Evolutionary conservation across 1,140 invertebrate genomes (phyloP).

Genomic region (Acromyrmex charruanus): DNA sequence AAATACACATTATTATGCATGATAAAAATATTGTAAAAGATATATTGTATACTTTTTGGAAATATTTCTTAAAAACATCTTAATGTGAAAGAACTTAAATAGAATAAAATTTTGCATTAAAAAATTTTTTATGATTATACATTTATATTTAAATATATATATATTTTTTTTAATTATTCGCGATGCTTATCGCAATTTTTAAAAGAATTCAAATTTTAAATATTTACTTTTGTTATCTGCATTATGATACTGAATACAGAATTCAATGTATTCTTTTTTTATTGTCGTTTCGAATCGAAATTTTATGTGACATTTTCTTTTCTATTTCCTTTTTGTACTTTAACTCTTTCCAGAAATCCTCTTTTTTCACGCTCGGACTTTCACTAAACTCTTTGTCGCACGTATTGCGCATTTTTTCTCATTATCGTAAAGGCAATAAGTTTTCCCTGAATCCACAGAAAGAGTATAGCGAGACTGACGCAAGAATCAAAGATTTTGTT

Average conservation of each 20-base stretch:
- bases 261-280: background rate
- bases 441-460: constrained; percentile 76
- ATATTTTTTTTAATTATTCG: background rate
- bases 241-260: background rate
- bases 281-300: background rate
- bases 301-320: background rate
- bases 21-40: background rate
- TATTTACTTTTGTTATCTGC: background rate
- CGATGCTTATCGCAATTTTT: background rate
- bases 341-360: background rate
- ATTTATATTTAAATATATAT: background rate
- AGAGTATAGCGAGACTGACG: constrained; percentile 44
- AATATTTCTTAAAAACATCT: background rate
- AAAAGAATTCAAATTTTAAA: constrained; percentile 6
- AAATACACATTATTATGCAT: background rate
- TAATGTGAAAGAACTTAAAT: background rate
- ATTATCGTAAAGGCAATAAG: constrained; percentile 75
- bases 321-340: background rate
- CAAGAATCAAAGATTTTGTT: constrained; percentile 58
- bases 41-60: background rate
- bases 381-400: constrained; percentile 81
- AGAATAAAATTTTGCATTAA: background rate
- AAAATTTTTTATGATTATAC: background rate
- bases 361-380: constrained; percentile 73
- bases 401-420: constrained; percentile 7